A percentile compares a stretch with the other conserved stretches of the same genome.
Evolutionary conservation across 2,113 vertebrate genomes (phyloP).

Genomic region (Seriola aureovittata): DNA sequence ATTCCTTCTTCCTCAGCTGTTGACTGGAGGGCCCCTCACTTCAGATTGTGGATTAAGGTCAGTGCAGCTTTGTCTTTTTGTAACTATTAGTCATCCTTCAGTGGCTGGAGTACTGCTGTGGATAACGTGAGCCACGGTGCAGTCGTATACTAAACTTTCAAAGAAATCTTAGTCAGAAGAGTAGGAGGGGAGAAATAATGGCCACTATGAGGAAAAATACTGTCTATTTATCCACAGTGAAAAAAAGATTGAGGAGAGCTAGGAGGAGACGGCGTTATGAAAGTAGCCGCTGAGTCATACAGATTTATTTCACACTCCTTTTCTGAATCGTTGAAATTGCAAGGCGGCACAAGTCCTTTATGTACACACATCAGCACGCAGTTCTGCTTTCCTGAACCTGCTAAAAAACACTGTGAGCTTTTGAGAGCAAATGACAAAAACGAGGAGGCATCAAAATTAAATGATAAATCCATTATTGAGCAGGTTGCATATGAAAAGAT

Average conservation of each 20-base stretch:
- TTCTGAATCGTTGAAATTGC: slow-evolving; percentile 35
- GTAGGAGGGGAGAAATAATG: slow-evolving; percentile 13
- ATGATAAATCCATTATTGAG: slow-evolving; percentile 72
- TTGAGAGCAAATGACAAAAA: slow-evolving; percentile 49
- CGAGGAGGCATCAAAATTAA: slow-evolving; percentile 59
- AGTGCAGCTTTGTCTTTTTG: slow-evolving; percentile 1
- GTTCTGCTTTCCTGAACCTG: slow-evolving; percentile 40
- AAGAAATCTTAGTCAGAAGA: slow-evolving; percentile 30
- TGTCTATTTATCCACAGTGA: slow-evolving; percentile 1
- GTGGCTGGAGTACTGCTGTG: background rate
- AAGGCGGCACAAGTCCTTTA: slow-evolving; percentile 15
- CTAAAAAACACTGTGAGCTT: slow-evolving; percentile 39
- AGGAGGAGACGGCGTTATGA: slow-evolving; percentile 7
- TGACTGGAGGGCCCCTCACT: background rate
- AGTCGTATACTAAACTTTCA: slow-evolving; percentile 9
- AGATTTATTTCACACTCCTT: slow-evolving; percentile 13
- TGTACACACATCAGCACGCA: slow-evolving; percentile 10
- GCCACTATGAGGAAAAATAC: slow-evolving; percentile 16
- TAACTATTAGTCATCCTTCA: background rate
- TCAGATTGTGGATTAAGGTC: slow-evolving; percentile 10
- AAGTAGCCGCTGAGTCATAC: slow-evolving; percentile 42
- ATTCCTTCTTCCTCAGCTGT: background rate
- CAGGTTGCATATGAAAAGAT: slow-evolving; percentile 53
- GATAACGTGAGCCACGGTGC: background rate
- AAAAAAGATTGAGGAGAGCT: slow-evolving; percentile 13